Evolutionary conservation across 2,113 vertebrate species (phyloP).

Genomic region (Mesembrinibis cayennensis): DNA sequence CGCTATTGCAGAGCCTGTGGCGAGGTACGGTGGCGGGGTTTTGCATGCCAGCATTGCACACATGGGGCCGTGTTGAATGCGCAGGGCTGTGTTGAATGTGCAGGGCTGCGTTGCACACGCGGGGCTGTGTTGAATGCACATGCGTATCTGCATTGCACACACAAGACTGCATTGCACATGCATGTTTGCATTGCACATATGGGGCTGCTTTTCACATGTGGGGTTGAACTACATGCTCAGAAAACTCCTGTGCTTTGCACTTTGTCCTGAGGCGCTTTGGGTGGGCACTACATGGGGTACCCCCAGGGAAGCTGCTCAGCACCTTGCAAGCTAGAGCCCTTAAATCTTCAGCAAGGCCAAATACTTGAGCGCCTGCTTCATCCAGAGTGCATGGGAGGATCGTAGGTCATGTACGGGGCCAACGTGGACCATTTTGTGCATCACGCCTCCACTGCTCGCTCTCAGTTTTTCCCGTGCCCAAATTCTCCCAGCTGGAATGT

Average conservation of each 20-base stretch:
- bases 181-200: not conserved
- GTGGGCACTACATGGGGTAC: not conserved
- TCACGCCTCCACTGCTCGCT: fast-evolving
- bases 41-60: not conserved
- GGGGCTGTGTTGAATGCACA: not conserved
- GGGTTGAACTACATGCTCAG: not conserved
- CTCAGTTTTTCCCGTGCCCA: not conserved
- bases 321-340: not conserved
- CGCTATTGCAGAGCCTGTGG: not conserved
- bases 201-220: not conserved
- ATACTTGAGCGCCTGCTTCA: not conserved
- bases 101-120: not conserved
- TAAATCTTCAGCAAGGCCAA: not conserved
- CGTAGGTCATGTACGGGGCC: fast-evolving
- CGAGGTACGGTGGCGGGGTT: fast-evolving
- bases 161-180: not conserved
- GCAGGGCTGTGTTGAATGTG: not conserved
- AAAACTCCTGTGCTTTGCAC: not conserved
- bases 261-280: not conserved
- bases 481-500: not conserved
- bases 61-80: fast-evolving
- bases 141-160: not conserved
- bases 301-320: not conserved
- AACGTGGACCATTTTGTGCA: fast-evolving
- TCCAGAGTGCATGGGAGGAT: not conserved